These are phyloP conservation scores for Otus sunia DNA, from an alignment of 2,113 vertebrate genomes.

Conservation along the genomic window DNA sequence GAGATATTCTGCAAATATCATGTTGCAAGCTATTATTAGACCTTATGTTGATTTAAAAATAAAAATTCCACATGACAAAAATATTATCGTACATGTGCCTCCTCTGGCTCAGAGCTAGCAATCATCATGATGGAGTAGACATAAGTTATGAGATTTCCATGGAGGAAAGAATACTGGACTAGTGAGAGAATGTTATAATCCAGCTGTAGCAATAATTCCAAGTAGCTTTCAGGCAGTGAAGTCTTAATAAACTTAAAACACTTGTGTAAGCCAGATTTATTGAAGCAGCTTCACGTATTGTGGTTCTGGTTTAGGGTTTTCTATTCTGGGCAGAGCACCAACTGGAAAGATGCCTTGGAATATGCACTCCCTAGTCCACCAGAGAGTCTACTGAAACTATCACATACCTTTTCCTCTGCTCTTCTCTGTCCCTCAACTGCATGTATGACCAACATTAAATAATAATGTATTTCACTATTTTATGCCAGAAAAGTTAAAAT, in stretches of 20 bases:
- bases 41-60: constrained; percentile 25
- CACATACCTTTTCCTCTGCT: background rate
- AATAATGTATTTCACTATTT: background rate
- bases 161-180: constrained; percentile 21
- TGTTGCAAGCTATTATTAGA: constrained; percentile 35
- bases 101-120: background rate
- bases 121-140: background rate
- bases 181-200: constrained; percentile 39
- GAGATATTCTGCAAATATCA: constrained; percentile 37
- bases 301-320: constrained; percentile 36
- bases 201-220: constrained; percentile 61
- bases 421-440: background rate
- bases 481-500: background rate
- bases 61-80: constrained; percentile 39
- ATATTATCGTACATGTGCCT: background rate
- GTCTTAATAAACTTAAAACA: constrained; percentile 63
- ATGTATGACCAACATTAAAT: background rate
- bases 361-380: background rate
- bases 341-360: constrained; percentile 44
- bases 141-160: constrained; percentile 58
- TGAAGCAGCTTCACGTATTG: constrained; percentile 23
- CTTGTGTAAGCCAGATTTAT: constrained; percentile 58
- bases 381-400: background rate
- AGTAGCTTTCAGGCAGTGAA: constrained; percentile 34
- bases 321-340: constrained; percentile 47